These are phyloP conservation scores for Casuarius casuarius DNA, from an alignment of 2,113 vertebrate genomes.

Conservation along the genomic window DNA sequence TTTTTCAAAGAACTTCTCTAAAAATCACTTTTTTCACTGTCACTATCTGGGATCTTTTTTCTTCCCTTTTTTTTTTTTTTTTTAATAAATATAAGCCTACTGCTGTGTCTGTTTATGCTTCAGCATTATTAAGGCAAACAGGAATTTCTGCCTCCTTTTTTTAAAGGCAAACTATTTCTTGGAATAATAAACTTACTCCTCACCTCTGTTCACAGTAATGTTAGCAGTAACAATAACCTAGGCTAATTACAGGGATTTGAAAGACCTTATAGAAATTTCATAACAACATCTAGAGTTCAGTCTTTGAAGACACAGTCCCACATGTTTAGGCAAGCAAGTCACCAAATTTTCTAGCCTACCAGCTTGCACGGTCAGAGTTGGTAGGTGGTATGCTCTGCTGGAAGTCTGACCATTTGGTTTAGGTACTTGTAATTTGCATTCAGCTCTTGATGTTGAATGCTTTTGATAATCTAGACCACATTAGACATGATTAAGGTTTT, in stretches of 20 bases:
- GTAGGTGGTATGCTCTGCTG: background rate
- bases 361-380: background rate
- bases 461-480: background rate
- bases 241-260: background rate
- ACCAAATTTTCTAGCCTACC: background rate
- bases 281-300: background rate
- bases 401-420: background rate
- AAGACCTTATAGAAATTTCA: background rate
- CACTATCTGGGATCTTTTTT: background rate
- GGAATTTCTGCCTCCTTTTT: background rate
- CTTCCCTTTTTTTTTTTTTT: background rate
- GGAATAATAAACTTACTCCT: background rate
- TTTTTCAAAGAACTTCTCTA: background rate
- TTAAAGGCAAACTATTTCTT: background rate
- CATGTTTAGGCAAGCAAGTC: background rate
- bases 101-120: background rate
- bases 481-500: background rate
- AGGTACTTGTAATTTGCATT: background rate
- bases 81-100: background rate
- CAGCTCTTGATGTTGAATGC: background rate
- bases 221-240: background rate
- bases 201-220: background rate
- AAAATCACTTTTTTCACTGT: background rate
- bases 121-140: background rate
- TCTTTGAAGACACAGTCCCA: background rate